Base-by-base conservation (phyloP, 2,113 vertebrate species). In the Actinemys pallida region DNA sequence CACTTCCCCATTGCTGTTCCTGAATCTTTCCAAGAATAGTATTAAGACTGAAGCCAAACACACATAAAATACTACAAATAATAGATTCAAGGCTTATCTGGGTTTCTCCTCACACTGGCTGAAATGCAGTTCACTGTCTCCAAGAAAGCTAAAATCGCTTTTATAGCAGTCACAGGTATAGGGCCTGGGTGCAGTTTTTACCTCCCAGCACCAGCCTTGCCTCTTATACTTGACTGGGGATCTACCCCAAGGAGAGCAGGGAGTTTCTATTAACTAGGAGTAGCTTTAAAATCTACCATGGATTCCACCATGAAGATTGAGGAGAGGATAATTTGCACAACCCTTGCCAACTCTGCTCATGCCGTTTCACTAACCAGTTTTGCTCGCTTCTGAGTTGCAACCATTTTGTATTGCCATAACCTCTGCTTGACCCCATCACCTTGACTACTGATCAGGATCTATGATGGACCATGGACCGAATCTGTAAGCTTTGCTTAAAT, bases 41-140 rank as follows among this genome's bases (percentile, higher is more conserved):
- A 54, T 87, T 92, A 78, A 92, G 35, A 83, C n/a, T 59, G 56
- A 84, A 93, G 76, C 42, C 84, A 94, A 94, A 65, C 25, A 90
- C 79, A 72, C 22, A 52, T 20, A 65, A 94, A 78, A 85, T 72
- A 94, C 92, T n/a, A 39, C 17, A 91, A 65, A 84, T 29, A 49
- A 94, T 83, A 94, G 92, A 94, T 83, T 86, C 47, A 56, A 19
- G 45, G 45, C 2, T 90, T 90, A 49, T 2, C 2, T 1, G 1
- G 10, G 52, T 56, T 85, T 95, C 35, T 76, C 62, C 47, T 93
- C 88, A 54, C 24, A 27, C 19, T 16, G 7, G 1, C 50, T 82
- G 5, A 17, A 9, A 14, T 86, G 49, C 1, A 42, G 19, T 52
- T 89, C 76, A 69, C 35, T 52, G 16, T 7, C 6, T 79, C 87